phyloP scores from a whole-genome alignment of 2,797 vertebrate species.

The Protosalanx chinensis region DNA sequence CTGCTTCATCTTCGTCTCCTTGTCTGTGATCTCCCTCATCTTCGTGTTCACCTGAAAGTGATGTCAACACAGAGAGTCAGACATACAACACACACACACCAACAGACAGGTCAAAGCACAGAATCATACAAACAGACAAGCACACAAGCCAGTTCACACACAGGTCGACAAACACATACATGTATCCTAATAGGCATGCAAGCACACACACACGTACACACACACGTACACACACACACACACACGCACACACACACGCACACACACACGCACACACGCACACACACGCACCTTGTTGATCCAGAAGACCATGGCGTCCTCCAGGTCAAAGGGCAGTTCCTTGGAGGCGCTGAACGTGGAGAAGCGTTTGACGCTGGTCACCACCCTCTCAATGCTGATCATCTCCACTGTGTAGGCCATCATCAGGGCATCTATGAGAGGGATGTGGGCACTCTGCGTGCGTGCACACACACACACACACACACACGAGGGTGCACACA shows the following conservation, averaged over 20 bases:
- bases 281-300: constrained; percentile 85
- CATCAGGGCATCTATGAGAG: constrained; percentile 94
- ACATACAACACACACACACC: constrained; percentile 14
- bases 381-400: constrained; percentile 93
- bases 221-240: constrained; percentile 53
- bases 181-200: neutral
- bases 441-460: constrained; percentile 86
- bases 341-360: constrained; percentile 91
- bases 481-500: neutral
- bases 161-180: constrained; percentile 8
- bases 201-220: neutral
- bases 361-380: constrained; percentile 88
- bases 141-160: constrained; percentile 4
- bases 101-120: neutral
- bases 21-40: constrained; percentile 89
- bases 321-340: constrained; percentile 88
- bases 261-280: neutral
- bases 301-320: constrained; percentile 96
- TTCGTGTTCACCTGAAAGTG: constrained; percentile 84
- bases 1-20: constrained; percentile 87
- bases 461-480: neutral
- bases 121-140: neutral
- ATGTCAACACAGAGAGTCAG: neutral
- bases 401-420: constrained; percentile 90
- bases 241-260: neutral